These are phyloP conservation scores for Drosophila novamexicana DNA, from an alignment of 1,140 invertebrate species.

Conservation along the genomic window DNA sequence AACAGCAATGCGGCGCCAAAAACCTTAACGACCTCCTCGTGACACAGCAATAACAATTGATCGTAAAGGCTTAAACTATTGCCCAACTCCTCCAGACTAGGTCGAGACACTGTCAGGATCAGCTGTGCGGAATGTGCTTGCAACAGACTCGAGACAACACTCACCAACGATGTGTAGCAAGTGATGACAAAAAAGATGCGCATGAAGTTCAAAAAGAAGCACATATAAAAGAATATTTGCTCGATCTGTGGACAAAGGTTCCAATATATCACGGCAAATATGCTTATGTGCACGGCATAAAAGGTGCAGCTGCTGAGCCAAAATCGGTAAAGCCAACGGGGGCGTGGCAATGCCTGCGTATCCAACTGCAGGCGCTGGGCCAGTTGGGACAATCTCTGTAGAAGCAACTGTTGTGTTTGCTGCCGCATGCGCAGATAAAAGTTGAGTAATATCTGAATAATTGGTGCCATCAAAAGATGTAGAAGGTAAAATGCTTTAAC, in stretches of 20 bases:
- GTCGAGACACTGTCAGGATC: no score
- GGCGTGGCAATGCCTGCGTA: not conserved
- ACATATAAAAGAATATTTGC: not conserved
- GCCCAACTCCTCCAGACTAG: not conserved
- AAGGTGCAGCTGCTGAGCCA: slow-evolving; percentile 19
- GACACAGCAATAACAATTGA: slow-evolving; percentile 4
- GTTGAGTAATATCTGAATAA: slow-evolving; percentile 10
- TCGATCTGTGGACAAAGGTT: not conserved
- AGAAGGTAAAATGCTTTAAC: slow-evolving; percentile 1
- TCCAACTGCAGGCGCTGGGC: slow-evolving; percentile 15
- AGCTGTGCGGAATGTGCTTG: slow-evolving; percentile 12
- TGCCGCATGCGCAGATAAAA: slow-evolving; percentile 4
- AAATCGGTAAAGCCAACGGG: slow-evolving; percentile 22
- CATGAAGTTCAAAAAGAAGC: slow-evolving; percentile 12
- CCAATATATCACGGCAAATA: not conserved
- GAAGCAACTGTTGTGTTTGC: slow-evolving; percentile 3
- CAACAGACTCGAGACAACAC: not conserved
- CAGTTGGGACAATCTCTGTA: slow-evolving; percentile 14
- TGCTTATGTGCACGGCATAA: not conserved
- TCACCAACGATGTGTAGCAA: slow-evolving; percentile 17
- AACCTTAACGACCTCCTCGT: slow-evolving; percentile 3
- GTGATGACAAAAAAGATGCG: slow-evolving; percentile 16
- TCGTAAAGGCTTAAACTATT: slow-evolving; percentile 9
- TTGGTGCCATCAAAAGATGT: slow-evolving; percentile 1
- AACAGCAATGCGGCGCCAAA: slow-evolving; percentile 14